Conservation (phyloP, 2,113 vertebrate species). For the Syngnathus typhle region DNA sequence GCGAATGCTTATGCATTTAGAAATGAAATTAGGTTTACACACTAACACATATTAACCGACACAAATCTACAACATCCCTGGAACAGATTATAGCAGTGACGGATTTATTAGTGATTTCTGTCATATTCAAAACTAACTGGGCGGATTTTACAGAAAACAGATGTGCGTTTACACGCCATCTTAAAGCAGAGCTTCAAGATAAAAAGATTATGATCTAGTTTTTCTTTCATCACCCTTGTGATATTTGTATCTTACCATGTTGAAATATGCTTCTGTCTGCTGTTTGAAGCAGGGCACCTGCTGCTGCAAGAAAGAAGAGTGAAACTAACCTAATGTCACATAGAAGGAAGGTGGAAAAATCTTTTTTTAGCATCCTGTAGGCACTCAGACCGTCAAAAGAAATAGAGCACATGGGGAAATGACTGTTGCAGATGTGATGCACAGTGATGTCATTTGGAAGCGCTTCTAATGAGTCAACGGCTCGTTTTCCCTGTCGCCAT, state of each 20-base stretch:
- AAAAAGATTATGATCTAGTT: not conserved
- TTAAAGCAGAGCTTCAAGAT: not conserved
- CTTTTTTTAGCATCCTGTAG: not conserved
- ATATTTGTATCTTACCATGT: not conserved
- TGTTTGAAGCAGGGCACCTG: not conserved
- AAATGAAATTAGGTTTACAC: not conserved
- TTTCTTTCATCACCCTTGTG: not conserved
- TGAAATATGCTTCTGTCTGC: not conserved
- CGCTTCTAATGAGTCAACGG: not conserved
- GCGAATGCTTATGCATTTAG: not conserved
- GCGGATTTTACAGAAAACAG: not conserved
- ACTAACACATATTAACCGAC: not conserved
- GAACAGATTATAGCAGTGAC: not conserved
- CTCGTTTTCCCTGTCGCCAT: not conserved
- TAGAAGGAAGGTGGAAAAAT: not conserved
- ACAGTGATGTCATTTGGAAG: not conserved
- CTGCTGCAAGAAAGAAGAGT: slow-evolving; percentile 1
- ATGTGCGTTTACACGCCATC: not conserved
- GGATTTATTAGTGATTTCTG: not conserved
- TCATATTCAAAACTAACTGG: not conserved
- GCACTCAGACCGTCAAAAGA: not conserved
- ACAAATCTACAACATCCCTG: not conserved
- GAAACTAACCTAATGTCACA: not conserved
- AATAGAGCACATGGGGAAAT: not conserved
- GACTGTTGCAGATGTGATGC: not conserved